Percentiles rank a stretch among this genome's conserved stretches.
These are phyloP conservation scores for Camponotus fellah DNA, from an alignment of 2,888 invertebrate species.

Conservation along the genomic window DNA sequence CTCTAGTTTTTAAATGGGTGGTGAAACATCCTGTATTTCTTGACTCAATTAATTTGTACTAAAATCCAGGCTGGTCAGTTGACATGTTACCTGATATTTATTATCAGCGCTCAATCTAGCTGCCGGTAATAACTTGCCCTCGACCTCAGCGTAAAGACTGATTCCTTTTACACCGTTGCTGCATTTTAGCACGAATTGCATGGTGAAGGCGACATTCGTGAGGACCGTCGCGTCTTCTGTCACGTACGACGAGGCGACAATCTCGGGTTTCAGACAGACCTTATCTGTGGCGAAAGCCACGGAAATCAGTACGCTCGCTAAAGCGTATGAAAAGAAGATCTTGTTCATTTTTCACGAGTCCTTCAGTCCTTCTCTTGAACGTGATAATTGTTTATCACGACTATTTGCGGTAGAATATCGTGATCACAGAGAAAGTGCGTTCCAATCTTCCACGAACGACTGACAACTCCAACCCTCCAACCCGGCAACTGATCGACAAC, in stretches of 20 bases:
- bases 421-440: neutral
- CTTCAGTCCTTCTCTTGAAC: neutral
- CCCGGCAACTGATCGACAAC: too few relatives aligned
- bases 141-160: constrained; percentile 95
- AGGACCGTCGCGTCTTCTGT: constrained; percentile 97
- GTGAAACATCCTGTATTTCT: too few relatives aligned
- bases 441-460: neutral
- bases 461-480: neutral
- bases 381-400: neutral
- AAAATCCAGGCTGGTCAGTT: neutral
- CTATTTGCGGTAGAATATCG: neutral
- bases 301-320: constrained; percentile 48
- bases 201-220: constrained; percentile 95
- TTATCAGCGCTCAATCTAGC: constrained; percentile 91
- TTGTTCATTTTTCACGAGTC: constrained; percentile 41
- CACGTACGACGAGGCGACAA: constrained; percentile 93
- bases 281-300: constrained; percentile 73
- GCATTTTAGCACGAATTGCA: constrained; percentile 96
- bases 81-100: constrained; percentile 92
- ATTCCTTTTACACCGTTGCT: constrained; percentile 89
- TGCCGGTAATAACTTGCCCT: constrained; percentile 94
- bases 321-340: neutral
- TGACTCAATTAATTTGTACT: too few relatives aligned
- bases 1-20: too few relatives aligned
- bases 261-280: constrained; percentile 89